These are phyloP conservation scores for Caenorhabditis japonica DNA, from an alignment of 2,888 invertebrate species.

Conservation along the genomic window DNA sequence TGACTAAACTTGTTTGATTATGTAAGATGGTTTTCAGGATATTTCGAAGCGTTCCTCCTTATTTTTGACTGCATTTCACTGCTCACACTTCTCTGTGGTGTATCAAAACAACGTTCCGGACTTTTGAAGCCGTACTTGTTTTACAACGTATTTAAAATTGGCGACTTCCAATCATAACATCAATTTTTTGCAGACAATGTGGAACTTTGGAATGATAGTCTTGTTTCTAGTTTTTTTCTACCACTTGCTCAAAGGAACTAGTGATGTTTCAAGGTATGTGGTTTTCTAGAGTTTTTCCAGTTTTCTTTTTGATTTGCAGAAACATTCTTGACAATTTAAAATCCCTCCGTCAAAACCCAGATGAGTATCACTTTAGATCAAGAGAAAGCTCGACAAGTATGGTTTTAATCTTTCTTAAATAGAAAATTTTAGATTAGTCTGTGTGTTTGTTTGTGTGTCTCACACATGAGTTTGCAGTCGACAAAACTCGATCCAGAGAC, in stretches of 20 bases:
- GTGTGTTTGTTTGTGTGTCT: too few species aligned
- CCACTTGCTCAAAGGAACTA: constrained; percentile 45
- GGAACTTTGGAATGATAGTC: constrained; percentile 55
- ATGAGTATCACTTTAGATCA: constrained; percentile 39
- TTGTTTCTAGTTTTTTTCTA: constrained; percentile 55
- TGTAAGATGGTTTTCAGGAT: too few species aligned
- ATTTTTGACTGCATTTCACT: constrained; percentile 59
- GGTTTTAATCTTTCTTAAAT: not conserved
- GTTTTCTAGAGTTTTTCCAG: too few species aligned
- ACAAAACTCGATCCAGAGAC: too few species aligned
- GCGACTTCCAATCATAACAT: not conserved
- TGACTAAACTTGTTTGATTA: too few species aligned
- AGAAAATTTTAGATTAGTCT: too few species aligned
- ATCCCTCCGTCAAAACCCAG: constrained; percentile 22
- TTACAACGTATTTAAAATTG: constrained; percentile 54
- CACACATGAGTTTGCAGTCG: too few species aligned
- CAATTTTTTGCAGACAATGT: constrained; percentile 51
- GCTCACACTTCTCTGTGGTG: constrained; percentile 56
- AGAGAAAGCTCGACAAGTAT: constrained; percentile 39
- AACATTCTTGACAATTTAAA: constrained; percentile 47
- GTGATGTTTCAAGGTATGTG: constrained; percentile 43
- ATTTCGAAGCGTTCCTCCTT: constrained; percentile 54
- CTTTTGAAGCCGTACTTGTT: constrained; percentile 63
- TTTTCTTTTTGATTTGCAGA: constrained; percentile 42
- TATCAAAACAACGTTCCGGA: constrained; percentile 57